These are phyloP conservation scores for Potorous gilbertii DNA, from an alignment of 2,797 vertebrate species.

Conservation along the genomic window DNA sequence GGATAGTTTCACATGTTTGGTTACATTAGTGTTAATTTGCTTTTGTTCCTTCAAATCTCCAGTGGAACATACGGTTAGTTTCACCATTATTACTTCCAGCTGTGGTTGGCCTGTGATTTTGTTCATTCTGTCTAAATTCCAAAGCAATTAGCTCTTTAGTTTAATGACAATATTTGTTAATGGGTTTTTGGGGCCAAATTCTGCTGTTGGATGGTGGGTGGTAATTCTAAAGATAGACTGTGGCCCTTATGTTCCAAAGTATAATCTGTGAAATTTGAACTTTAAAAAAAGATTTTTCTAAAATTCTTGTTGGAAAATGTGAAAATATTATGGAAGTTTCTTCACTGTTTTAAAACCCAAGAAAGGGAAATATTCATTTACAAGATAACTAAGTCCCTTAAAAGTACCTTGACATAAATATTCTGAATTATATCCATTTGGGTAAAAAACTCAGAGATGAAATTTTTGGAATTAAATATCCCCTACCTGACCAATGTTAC, in stretches of 20 bases:
- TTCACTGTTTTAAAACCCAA: conserved; percentile 46
- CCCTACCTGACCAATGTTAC: not conserved
- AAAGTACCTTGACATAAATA: conserved; percentile 10
- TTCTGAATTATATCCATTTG: not conserved
- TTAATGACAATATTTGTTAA: conserved; percentile 77
- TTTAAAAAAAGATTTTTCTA: conserved; percentile 38
- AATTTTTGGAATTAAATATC: conserved; percentile 15
- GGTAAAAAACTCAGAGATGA: not conserved
- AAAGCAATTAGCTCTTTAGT: conserved; percentile 76
- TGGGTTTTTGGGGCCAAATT: conserved; percentile 73
- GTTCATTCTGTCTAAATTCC: conserved; percentile 66
- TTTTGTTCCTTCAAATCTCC: conserved; percentile 70
- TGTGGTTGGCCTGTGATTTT: conserved; percentile 63
- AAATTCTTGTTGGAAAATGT: conserved; percentile 43
- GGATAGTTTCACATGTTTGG: conserved; percentile 59
- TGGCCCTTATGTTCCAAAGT: conserved; percentile 68
- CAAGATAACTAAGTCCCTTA: not conserved
- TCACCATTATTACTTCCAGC: conserved; percentile 68
- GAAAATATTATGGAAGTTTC: conserved; percentile 49
- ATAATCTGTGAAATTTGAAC: conserved; percentile 67
- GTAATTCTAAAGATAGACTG: conserved; percentile 65
- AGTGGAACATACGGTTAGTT: conserved; percentile 61
- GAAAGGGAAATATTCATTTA: conserved; percentile 43
- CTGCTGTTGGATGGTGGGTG: conserved; percentile 62
- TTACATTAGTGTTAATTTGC: conserved; percentile 53